A percentile compares a stretch with the other conserved stretches of the same genome.
Conservation (phyloP, 2,113 vertebrate genomes). For the Tupaia tana region DNA sequence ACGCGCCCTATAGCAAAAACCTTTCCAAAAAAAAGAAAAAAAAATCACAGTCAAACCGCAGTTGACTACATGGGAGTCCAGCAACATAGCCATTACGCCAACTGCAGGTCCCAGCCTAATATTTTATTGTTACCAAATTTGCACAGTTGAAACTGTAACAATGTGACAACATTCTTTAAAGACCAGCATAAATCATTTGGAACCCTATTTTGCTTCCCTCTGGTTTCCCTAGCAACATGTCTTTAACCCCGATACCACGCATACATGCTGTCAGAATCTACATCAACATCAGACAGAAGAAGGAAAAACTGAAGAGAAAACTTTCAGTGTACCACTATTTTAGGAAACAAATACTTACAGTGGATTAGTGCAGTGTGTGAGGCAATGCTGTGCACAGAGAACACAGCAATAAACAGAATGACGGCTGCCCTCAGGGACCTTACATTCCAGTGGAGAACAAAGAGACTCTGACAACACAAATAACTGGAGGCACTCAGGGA, state of each 20-base stretch:
- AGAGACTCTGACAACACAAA: background rate
- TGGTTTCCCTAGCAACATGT: background rate
- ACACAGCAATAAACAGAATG: background rate
- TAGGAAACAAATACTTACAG: background rate
- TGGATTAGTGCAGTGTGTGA: background rate
- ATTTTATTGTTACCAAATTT: conserved; percentile 37
- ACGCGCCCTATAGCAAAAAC: no score
- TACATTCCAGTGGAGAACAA: background rate
- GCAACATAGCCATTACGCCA: no score
- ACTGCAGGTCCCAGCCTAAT: no score
- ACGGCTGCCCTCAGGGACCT: background rate
- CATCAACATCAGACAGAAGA: background rate
- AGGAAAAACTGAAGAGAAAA: background rate
- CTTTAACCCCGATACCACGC: background rate
- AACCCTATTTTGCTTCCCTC: background rate
- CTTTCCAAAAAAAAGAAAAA: no score
- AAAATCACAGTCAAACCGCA: no score
- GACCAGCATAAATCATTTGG: background rate
- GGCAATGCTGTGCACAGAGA: background rate
- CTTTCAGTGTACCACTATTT: background rate
- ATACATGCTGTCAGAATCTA: background rate
- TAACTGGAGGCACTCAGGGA: background rate
- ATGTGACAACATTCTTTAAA: background rate
- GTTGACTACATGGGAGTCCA: no score
- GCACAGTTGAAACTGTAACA: conserved; percentile 5